Evolutionary conservation across 2,888 invertebrate species (phyloP).

Genomic region (Ormyrus nitidulus): DNA sequence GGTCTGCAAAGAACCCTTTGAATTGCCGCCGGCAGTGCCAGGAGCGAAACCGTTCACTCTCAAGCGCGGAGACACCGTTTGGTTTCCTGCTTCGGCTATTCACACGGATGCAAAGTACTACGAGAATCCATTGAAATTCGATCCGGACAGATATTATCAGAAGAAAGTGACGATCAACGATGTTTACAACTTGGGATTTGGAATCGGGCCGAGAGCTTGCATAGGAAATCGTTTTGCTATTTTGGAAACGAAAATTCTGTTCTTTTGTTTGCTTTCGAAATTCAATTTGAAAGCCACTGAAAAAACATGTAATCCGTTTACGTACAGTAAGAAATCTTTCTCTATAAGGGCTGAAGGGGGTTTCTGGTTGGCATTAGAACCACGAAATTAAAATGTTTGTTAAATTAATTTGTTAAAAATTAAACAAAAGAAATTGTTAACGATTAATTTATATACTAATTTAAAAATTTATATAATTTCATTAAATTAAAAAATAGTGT

Average conservation of each 20-base stretch:
- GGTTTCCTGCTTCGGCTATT: conserved; percentile 68
- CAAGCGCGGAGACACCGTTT: conserved; percentile 65
- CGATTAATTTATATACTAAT: neutral
- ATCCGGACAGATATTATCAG: conserved; percentile 69
- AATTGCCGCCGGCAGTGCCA: conserved; percentile 67
- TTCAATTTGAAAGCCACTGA: conserved; percentile 61
- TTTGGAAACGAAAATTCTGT: conserved; percentile 61
- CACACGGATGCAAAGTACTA: conserved; percentile 71
- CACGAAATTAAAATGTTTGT: neutral
- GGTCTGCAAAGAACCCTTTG: conserved; percentile 66
- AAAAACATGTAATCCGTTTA: conserved; percentile 26
- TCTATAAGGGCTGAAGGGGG: conserved; percentile 60
- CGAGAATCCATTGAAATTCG: conserved; percentile 72
- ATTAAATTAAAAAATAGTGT: neutral
- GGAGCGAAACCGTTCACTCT: conserved; percentile 66
- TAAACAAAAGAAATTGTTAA: neutral
- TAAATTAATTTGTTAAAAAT: neutral
- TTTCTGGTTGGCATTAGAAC: conserved; percentile 56
- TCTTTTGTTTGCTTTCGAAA: conserved; percentile 60
- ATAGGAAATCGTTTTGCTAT: conserved; percentile 67
- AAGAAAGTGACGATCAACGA: conserved; percentile 46
- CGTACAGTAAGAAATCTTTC: conserved; percentile 72
- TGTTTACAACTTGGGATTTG: conserved; percentile 62
- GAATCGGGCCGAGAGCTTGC: conserved; percentile 71
- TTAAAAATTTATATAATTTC: neutral